These are phyloP conservation scores for Epinephelus coioides DNA, from an alignment of 2,797 vertebrate species.

Conservation along the genomic window DNA sequence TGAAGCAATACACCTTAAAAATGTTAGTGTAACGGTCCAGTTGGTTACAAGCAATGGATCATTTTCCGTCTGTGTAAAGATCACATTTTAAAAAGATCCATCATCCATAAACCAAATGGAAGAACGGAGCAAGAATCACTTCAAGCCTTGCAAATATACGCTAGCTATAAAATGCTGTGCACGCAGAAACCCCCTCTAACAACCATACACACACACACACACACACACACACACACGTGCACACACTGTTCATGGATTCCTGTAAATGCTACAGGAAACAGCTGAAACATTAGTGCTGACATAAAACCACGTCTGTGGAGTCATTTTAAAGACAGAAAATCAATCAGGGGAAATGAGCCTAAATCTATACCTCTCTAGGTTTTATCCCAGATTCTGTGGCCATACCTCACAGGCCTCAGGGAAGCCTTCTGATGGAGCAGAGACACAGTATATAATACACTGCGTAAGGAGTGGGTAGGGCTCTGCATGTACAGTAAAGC, in stretches of 20 bases:
- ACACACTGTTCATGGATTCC: constrained; percentile 60
- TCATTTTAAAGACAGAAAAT: constrained; percentile 79
- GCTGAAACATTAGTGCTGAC: constrained; percentile 79
- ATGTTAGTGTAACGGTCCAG: neutral
- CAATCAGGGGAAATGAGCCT: constrained; percentile 80
- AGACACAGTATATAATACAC: constrained; percentile 39
- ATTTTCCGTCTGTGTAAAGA: constrained; percentile 14
- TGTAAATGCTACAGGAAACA: constrained; percentile 80
- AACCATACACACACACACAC: constrained; percentile 6
- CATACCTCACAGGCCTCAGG: constrained; percentile 48
- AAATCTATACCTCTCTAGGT: constrained; percentile 73
- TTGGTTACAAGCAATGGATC: neutral
- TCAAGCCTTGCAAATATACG: constrained; percentile 32
- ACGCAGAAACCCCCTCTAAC: constrained; percentile 30
- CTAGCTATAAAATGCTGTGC: constrained; percentile 34
- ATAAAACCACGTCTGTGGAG: constrained; percentile 71
- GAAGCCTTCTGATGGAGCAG: constrained; percentile 54
- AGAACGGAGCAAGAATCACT: constrained; percentile 9
- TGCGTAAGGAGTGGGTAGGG: constrained; percentile 12
- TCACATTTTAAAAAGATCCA: constrained; percentile 31
- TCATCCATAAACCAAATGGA: constrained; percentile 38
- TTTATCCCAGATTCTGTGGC: constrained; percentile 65
- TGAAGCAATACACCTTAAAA: neutral
- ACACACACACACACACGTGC: constrained; percentile 12
- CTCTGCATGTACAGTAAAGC: constrained; percentile 48